Percentiles rank a stretch among this genome's conserved stretches.
These are phyloP conservation scores for Fopius arisanus DNA, from an alignment of 1,140 invertebrate species.

Conservation along the genomic window DNA sequence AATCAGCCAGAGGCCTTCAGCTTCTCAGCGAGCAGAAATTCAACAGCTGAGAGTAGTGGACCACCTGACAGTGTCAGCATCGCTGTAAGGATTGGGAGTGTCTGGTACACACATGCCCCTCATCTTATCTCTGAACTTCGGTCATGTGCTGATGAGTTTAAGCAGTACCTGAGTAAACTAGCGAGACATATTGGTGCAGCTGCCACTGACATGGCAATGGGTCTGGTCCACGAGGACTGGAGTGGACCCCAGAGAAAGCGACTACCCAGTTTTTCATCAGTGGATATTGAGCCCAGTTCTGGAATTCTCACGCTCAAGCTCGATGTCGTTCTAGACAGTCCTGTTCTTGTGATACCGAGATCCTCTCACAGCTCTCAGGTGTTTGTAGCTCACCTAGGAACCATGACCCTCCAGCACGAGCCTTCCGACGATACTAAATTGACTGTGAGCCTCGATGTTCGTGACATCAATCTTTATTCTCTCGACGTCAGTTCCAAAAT, in stretches of 20 bases:
- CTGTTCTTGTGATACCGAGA: conserved; percentile 87
- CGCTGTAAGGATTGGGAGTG: conserved; percentile 83
- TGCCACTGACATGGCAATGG: conserved; percentile 92
- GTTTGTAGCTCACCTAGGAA: conserved; percentile 91
- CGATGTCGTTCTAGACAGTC: conserved; percentile 85
- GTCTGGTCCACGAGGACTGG: conserved; percentile 77
- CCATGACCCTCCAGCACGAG: conserved; percentile 75
- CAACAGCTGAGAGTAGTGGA: conserved; percentile 37
- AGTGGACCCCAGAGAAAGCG: conserved; percentile 53
- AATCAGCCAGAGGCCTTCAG: conserved; percentile 54
- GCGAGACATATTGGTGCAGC: conserved; percentile 85
- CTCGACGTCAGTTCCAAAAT: conserved; percentile 68
- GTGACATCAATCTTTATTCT: conserved; percentile 89
- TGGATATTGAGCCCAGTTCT: conserved; percentile 39
- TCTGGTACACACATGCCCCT: conserved; percentile 92
- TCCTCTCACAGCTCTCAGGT: conserved; percentile 81
- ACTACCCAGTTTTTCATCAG: conserved; percentile 53
- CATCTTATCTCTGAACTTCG: conserved; percentile 85
- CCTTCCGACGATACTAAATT: conserved; percentile 54
- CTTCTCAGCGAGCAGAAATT: conserved; percentile 53
- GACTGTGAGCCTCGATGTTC: conserved; percentile 72
- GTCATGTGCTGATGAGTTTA: conserved; percentile 76
- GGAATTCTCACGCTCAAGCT: conserved; percentile 61
- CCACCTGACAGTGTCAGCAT: conserved; percentile 45
- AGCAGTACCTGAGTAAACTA: conserved; percentile 76